phyloP scores from a whole-genome alignment of 2,113 vertebrate species.

The Dendrocopos noguchii region DNA sequence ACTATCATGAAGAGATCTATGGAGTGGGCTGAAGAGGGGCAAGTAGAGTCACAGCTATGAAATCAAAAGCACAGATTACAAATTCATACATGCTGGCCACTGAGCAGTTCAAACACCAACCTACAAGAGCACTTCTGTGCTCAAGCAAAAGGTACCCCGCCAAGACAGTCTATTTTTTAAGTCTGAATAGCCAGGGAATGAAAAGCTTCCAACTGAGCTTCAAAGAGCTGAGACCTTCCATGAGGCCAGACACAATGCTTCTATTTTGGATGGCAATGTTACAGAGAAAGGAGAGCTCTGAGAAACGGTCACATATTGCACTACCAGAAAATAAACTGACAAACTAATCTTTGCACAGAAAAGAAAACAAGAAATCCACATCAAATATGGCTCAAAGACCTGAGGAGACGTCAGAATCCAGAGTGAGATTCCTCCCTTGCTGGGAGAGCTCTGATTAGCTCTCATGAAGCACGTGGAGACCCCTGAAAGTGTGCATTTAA shows the following conservation, averaged over 20 bases:
- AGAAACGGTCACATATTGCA: not conserved
- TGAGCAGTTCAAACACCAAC: not conserved
- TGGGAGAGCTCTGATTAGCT: not conserved
- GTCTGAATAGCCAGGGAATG: constrained; percentile 53
- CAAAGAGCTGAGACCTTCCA: constrained; percentile 30
- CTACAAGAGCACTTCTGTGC: constrained; percentile 37
- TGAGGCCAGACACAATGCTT: constrained; percentile 50
- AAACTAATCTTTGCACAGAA: not conserved
- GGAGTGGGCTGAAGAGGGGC: not conserved
- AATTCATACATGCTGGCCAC: not conserved
- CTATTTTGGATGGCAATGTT: constrained; percentile 31
- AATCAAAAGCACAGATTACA: constrained; percentile 10
- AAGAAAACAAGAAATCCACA: not conserved
- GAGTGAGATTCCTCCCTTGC: not conserved
- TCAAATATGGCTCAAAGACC: not conserved
- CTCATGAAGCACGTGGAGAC: not conserved
- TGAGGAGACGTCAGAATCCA: not conserved
- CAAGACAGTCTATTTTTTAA: constrained; percentile 46
- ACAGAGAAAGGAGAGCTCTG: not conserved
- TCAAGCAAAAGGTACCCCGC: constrained; percentile 40
- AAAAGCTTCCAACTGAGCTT: constrained; percentile 54
- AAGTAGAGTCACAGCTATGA: not conserved
- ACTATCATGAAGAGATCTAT: not conserved
- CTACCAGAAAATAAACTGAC: not conserved
- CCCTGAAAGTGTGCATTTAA: not conserved